A percentile compares a stretch with the other conserved stretches of the same genome.
phyloP scores from a whole-genome alignment of 2,888 invertebrate species.

The Pachliopta kotzebuea region DNA sequence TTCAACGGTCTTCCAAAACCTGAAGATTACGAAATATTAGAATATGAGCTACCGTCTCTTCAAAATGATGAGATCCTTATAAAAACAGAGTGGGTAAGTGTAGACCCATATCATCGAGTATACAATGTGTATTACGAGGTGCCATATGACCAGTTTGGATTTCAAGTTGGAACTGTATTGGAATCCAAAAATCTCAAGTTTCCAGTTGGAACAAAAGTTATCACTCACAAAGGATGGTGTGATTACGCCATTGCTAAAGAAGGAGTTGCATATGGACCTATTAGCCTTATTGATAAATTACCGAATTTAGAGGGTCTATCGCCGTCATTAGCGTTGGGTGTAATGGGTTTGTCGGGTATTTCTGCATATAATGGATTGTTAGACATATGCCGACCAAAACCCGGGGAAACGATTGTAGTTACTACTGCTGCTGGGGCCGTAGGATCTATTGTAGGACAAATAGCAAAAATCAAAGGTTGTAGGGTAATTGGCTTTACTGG shows the following conservation, averaged over 20 bases:
- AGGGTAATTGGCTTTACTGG: conserved; percentile 86
- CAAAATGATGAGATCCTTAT: too few relatives aligned
- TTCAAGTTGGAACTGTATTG: too few relatives aligned
- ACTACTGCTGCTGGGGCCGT: conserved; percentile 88
- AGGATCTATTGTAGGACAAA: conserved; percentile 87
- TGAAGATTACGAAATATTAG: too few relatives aligned
- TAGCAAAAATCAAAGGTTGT: conserved; percentile 85
- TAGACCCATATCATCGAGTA: too few relatives aligned
- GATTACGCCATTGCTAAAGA: conserved; percentile 60
- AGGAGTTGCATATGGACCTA: background rate
- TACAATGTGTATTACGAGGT: too few relatives aligned
- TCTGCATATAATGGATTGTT: conserved; percentile 87
- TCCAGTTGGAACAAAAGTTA: too few relatives aligned
- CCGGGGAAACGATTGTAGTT: conserved; percentile 86
- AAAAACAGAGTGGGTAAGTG: too few relatives aligned
- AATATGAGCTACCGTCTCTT: too few relatives aligned
- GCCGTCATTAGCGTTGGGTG: conserved; percentile 80
- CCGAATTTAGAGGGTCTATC: conserved; percentile 78
- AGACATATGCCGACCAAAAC: conserved; percentile 84
- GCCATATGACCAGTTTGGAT: too few relatives aligned
- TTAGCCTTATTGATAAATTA: conserved; percentile 38
- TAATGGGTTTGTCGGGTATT: conserved; percentile 85
- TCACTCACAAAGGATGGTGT: conserved; percentile 87
- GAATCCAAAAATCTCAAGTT: too few relatives aligned
- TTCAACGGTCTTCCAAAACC: too few relatives aligned